These are phyloP conservation scores for Dissostichus mawsoni DNA, from an alignment of 2,113 vertebrate genomes.

Conservation along the genomic window DNA sequence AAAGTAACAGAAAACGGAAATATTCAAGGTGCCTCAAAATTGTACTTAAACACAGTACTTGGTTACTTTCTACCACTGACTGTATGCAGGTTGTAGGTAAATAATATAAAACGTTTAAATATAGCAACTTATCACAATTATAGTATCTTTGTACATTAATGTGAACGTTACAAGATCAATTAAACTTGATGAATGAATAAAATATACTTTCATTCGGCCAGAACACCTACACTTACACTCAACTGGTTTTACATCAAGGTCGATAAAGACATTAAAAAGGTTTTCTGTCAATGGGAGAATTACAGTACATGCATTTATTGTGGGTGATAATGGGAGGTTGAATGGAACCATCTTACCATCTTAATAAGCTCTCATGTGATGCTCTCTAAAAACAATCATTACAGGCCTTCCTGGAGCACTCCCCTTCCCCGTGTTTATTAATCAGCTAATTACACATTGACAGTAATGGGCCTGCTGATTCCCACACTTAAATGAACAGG, in stretches of 20 bases:
- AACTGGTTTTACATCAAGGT: conserved; percentile 71
- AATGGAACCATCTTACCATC: conserved; percentile 79
- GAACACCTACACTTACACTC: conserved; percentile 38
- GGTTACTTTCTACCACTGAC: neutral
- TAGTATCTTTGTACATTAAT: conserved; percentile 5
- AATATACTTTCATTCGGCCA: conserved; percentile 11
- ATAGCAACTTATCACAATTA: neutral
- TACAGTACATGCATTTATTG: conserved; percentile 68
- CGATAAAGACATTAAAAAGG: conserved; percentile 63
- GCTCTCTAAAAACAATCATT: conserved; percentile 86
- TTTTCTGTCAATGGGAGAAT: conserved; percentile 67
- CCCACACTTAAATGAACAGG: conserved; percentile 85
- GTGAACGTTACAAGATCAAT: neutral
- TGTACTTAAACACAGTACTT: neutral
- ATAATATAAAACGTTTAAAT: neutral
- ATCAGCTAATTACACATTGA: conserved; percentile 90
- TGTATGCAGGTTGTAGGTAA: neutral
- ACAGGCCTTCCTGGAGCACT: conserved; percentile 77
- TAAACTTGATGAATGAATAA: conserved; percentile 36
- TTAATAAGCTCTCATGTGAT: conserved; percentile 84
- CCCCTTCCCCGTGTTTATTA: conserved; percentile 84
- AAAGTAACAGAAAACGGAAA: neutral
- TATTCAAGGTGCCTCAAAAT: neutral
- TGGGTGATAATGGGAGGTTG: conserved; percentile 77
- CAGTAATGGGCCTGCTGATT: conserved; percentile 87